Evolutionary conservation across 2,888 invertebrate species (phyloP).

Genomic region (Cosmia pyralina): DNA sequence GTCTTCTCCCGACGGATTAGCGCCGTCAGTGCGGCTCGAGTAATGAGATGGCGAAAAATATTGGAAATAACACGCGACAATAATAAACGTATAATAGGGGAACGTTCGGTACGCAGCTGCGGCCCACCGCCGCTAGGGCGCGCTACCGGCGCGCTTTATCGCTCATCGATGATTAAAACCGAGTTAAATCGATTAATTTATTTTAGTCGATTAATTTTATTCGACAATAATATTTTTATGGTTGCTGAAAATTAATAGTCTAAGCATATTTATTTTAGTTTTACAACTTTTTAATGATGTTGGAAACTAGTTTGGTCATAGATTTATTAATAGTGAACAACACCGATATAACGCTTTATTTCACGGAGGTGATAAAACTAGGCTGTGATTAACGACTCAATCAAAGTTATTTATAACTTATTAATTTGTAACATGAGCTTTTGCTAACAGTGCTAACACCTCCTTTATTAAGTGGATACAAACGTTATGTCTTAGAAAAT

Average conservation of each 20-base stretch:
- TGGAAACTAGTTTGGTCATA: slow-evolving; percentile 47
- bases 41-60: slow-evolving; percentile 89
- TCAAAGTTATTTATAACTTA: slow-evolving; percentile 25
- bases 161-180: slow-evolving; percentile 67
- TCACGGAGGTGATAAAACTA: slow-evolving; percentile 40
- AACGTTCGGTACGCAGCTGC: slow-evolving; percentile 76
- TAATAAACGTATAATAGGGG: slow-evolving; percentile 83
- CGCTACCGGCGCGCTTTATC: slow-evolving; percentile 72
- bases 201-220: slow-evolving; percentile 53
- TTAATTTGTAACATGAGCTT: slow-evolving; percentile 37
- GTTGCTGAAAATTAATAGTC: slow-evolving; percentile 33
- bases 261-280: slow-evolving; percentile 38
- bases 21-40: slow-evolving; percentile 79
- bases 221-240: slow-evolving; percentile 28
- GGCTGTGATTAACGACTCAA: slow-evolving; percentile 44
- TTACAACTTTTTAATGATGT: slow-evolving; percentile 43
- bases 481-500: background rate
- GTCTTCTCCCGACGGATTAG: slow-evolving; percentile 88
- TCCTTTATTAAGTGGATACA: slow-evolving; percentile 23
- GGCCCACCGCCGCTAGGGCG: slow-evolving; percentile 76
- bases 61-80: slow-evolving; percentile 86
- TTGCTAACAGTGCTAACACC: slow-evolving; percentile 15
- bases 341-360: slow-evolving; percentile 32
- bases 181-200: slow-evolving; percentile 54
- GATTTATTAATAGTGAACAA: slow-evolving; percentile 35